Percentiles rank a stretch among this genome's conserved stretches.
These are phyloP conservation scores for Artibeus lituratus DNA, from an alignment of 2,797 vertebrate genomes.

Conservation along the genomic window DNA sequence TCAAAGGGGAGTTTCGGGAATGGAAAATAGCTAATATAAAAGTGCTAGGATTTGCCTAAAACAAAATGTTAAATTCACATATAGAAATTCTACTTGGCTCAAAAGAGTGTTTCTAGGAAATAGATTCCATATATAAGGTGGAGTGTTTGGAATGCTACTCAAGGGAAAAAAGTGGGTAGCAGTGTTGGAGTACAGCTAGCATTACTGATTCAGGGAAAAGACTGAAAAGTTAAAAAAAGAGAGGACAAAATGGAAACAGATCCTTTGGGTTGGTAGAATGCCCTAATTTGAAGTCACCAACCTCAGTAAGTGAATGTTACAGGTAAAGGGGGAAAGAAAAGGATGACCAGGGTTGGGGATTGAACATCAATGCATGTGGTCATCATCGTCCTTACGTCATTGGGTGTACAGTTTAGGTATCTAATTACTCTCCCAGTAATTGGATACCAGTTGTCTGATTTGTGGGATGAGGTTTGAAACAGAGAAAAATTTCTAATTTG, in stretches of 20 bases:
- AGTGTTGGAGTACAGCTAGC: background rate
- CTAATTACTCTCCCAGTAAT: too few relatives aligned
- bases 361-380: background rate
- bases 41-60: constrained; percentile 30
- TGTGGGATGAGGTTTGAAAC: background rate
- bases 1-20: constrained; percentile 16
- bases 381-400: background rate
- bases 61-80: constrained; percentile 12
- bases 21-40: background rate
- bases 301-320: background rate
- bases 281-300: background rate
- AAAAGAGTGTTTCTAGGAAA: constrained; percentile 31
- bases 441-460: background rate
- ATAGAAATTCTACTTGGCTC: constrained; percentile 21
- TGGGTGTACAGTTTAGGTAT: background rate
- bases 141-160: background rate
- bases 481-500: constrained; percentile 37
- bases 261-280: background rate
- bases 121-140: background rate
- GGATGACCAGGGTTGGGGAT: background rate
- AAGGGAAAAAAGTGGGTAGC: background rate
- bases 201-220: background rate
- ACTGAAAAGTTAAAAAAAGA: background rate
- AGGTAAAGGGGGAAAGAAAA: background rate
- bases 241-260: background rate